Evolutionary conservation across 2,113 vertebrate species (phyloP).

Genomic region (Syngnathus scovelli): DNA sequence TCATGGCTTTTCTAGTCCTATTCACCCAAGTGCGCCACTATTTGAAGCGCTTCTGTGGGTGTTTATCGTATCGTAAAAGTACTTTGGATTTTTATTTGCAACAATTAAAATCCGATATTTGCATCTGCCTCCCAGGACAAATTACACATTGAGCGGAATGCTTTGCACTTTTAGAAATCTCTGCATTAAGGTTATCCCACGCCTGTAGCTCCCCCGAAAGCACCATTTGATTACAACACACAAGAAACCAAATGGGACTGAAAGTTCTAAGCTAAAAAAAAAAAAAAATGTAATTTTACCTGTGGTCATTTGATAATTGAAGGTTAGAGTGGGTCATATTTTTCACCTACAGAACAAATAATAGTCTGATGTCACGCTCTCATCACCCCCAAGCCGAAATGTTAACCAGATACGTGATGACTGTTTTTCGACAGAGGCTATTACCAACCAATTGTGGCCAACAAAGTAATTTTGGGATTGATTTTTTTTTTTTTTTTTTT

Average conservation of each 20-base stretch:
- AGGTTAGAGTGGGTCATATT: constrained; percentile 55
- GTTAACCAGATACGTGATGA: constrained; percentile 68
- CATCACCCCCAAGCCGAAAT: constrained; percentile 56
- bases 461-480: constrained; percentile 66
- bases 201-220: constrained; percentile 10
- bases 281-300: constrained; percentile 42
- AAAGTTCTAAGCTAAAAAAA: constrained; percentile 30
- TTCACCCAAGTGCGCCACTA: constrained; percentile 28
- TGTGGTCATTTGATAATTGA: constrained; percentile 60
- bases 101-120: constrained; percentile 51
- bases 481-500: constrained; percentile 14
- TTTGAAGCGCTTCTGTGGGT: constrained; percentile 20
- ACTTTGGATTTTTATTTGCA: constrained; percentile 23
- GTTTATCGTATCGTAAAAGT: constrained; percentile 39
- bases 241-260: constrained; percentile 29
- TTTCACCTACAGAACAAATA: constrained; percentile 66
- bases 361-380: constrained; percentile 56
- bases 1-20: constrained; percentile 23
- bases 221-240: constrained; percentile 27
- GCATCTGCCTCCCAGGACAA: constrained; percentile 25
- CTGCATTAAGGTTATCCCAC: constrained; percentile 9
- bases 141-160: constrained; percentile 22
- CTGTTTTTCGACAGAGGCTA: constrained; percentile 60
- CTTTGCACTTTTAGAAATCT: constrained; percentile 35
- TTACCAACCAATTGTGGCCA: constrained; percentile 63